A percentile compares a stretch with the other conserved stretches of the same genome.
Conservation (phyloP, 2,797 vertebrate species). For the Zalophus californianus region DNA sequence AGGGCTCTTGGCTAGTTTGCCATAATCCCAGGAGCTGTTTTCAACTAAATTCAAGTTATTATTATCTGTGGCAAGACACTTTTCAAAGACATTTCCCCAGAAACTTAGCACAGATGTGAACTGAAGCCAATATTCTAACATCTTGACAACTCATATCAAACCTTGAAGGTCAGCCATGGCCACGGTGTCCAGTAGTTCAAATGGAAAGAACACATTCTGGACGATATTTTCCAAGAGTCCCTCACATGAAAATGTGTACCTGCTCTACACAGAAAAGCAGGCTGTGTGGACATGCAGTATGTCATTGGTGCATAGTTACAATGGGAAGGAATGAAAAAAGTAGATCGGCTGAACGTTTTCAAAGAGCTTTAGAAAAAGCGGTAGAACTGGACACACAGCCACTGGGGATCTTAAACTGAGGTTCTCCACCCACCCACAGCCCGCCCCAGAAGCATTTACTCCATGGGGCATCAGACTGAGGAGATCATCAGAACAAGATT, state of each 20-base stretch:
- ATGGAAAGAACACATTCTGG: not conserved
- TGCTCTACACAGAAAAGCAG: not conserved
- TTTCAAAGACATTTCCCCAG: slow-evolving; percentile 77
- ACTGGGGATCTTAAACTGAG: not conserved
- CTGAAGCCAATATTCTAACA: not conserved
- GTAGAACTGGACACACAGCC: not conserved
- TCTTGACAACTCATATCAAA: not conserved
- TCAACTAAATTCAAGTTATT: slow-evolving; percentile 44
- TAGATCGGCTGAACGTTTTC: not conserved
- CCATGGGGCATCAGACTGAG: not conserved
- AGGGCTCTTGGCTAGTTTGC: not conserved
- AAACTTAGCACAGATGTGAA: not conserved
- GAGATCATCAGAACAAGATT: not conserved
- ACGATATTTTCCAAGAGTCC: not conserved
- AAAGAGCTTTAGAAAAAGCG: not conserved
- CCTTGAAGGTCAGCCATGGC: not conserved
- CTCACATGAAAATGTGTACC: not conserved
- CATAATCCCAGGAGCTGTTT: not conserved
- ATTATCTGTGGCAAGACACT: slow-evolving; percentile 62
- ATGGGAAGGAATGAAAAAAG: not conserved
- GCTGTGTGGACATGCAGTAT: not conserved
- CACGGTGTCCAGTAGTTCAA: not conserved
- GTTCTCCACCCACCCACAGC: not conserved
- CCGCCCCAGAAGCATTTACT: not conserved
- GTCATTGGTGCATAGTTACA: not conserved